Evolutionary conservation across 2,113 vertebrate genomes (phyloP), one percentile per base, ranked within the genome.

Genomic region (Rissa tridactyla): DNA sequence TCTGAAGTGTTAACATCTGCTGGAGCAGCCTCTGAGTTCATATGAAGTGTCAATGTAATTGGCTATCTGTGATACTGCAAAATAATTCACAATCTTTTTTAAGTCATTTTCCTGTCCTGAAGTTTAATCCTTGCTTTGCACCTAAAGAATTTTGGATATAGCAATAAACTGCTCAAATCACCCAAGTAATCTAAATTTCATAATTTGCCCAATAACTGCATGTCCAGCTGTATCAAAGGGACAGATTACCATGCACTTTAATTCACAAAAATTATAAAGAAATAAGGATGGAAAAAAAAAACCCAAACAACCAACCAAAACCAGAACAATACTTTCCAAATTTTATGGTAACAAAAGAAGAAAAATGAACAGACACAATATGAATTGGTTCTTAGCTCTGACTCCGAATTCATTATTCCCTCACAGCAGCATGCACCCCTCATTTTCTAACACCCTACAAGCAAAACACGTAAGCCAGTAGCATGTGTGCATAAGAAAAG

Each of bases 361-460:
- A 88, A 93, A 96, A 71, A 46, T 49, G 55, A 92, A 78, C 14
- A 44, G 58, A 83, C 36, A 51, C 62, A 91, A 44, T 11, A 27
- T 49, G 66, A 20, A 66, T 70, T 79, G 79, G 22, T 87, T 97
- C 95, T 95, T 88, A 96, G 52, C 65, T 93, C 42, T 55, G 68
- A 95, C 69, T 96, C 44, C 62, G 78, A 78, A 83, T 61, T 90
- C 94, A 58, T 85, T 62, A 75, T 95, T 92, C 87, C 75, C 79
- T 88, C 73, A 75, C 66, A 94, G 94, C 87, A 96, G 82, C 82
- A 64, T 78, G 92, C 86, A 94, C 88, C 40, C 64, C 93, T 95
- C 96, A 92, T 96, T 98, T 98, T 96, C 82, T 95, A 96, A 91
- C 90, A 97, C 75, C 86, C 92, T 95, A 92, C 96, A 88, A 97